Percentiles rank a stretch among this genome's conserved stretches.
Conservation (phyloP, 2,113 vertebrate genomes). For the Pogona vitticeps region DNA sequence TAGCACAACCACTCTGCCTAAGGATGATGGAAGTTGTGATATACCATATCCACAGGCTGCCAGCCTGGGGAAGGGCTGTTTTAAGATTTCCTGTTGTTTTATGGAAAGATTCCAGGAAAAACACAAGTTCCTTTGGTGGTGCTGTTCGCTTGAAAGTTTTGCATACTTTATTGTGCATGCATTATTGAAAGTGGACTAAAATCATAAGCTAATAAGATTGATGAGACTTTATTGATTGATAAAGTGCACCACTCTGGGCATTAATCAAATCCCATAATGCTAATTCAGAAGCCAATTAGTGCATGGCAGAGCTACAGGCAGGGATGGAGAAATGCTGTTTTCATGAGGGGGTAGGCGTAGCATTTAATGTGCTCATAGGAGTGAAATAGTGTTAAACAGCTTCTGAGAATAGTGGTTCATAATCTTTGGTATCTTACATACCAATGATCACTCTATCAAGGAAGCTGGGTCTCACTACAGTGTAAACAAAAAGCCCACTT, state of each 20-base stretch:
- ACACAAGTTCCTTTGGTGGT: too few relatives aligned
- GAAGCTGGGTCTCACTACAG: too few relatives aligned
- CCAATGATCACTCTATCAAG: too few relatives aligned
- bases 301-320: neutral
- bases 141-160: neutral
- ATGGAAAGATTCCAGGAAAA: neutral
- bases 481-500: too few relatives aligned
- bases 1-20: neutral
- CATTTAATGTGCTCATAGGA: neutral
- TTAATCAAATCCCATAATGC: conserved; percentile 16
- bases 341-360: neutral
- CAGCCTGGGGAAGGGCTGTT: neutral
- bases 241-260: conserved; percentile 29
- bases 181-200: conserved; percentile 28
- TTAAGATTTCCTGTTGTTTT: neutral
- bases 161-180: neutral
- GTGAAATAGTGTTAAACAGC: neutral
- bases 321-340: neutral
- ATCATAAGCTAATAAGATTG: conserved; percentile 25
- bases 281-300: conserved; percentile 15
- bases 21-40: neutral
- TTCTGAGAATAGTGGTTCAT: neutral
- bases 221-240: conserved; percentile 29
- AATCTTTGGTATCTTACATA: too few relatives aligned
- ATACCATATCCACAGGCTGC: neutral